Conservation (phyloP, 2,113 vertebrate genomes). For the Orycteropus afer region DNA sequence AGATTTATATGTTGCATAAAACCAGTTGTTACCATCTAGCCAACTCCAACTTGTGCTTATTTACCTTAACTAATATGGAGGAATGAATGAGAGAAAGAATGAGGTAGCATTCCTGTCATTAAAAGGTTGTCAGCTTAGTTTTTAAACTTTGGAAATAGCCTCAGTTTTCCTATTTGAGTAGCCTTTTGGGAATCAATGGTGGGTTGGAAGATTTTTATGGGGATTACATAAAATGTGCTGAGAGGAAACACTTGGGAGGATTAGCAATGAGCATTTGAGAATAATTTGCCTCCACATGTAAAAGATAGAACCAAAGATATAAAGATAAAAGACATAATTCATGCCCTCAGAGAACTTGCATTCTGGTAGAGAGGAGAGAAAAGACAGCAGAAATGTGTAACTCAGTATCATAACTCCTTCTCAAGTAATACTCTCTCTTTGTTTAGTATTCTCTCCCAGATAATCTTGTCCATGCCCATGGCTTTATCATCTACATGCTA, state of each 20-base stretch:
- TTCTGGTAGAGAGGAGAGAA: not conserved
- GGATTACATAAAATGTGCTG: not conserved
- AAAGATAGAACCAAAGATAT: not conserved
- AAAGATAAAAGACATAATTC: constrained; percentile 7
- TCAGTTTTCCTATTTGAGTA: not conserved
- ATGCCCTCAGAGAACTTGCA: not conserved
- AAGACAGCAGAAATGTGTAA: not conserved
- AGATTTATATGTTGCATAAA: not conserved
- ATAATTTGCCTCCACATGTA: not conserved
- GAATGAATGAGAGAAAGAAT: not conserved
- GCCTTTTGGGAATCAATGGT: not conserved
- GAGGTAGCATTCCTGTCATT: not conserved
- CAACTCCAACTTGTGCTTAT: not conserved
- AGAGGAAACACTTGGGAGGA: not conserved
- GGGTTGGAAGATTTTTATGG: not conserved
- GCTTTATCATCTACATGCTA: not conserved
- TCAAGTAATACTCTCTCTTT: not conserved
- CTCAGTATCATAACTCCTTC: not conserved
- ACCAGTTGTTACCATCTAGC: not conserved
- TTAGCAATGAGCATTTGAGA: not conserved
- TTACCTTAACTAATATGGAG: not conserved
- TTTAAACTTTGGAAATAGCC: not conserved
- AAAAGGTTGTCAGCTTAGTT: not conserved
- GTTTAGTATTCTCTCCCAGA: not conserved
- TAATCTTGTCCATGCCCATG: not conserved